Evolutionary conservation across 2,113 vertebrate genomes (phyloP).

Genomic region (Montifringilla adamsi): DNA sequence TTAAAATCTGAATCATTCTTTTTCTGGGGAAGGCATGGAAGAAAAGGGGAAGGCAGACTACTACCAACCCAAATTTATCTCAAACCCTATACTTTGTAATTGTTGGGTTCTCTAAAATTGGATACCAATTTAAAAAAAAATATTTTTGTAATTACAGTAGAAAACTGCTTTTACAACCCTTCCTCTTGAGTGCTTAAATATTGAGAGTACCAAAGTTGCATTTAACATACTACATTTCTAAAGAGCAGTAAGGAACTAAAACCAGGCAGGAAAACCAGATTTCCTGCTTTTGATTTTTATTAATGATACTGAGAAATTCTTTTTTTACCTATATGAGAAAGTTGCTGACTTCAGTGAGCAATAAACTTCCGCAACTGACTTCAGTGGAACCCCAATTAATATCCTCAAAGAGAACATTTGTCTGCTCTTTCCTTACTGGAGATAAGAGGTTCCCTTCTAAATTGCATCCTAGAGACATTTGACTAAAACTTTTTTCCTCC

Average conservation of each 20-base stretch:
- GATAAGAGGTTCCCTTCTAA: slow-evolving; percentile 19
- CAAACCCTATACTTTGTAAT: neutral
- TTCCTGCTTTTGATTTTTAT: neutral
- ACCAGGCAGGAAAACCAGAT: neutral
- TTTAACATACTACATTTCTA: neutral
- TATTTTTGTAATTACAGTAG: neutral
- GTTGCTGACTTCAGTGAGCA: neutral
- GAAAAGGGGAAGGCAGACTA: neutral
- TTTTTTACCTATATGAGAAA: neutral
- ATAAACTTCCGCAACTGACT: neutral
- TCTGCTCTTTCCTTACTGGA: neutral
- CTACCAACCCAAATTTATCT: neutral
- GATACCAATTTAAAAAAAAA: neutral
- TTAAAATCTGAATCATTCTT: neutral
- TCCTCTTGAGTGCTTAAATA: neutral
- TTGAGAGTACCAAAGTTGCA: neutral
- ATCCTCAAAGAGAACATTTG: neutral
- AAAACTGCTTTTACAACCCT: neutral
- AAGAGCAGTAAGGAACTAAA: neutral
- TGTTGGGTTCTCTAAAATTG: neutral
- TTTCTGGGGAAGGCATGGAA: neutral
- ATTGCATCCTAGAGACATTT: slow-evolving; percentile 15
- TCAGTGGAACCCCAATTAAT: neutral
- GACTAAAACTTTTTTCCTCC: slow-evolving; percentile 15
- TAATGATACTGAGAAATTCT: neutral